Evolutionary conservation across 1,140 invertebrate species (phyloP).

Genomic region (Eumaeus atala): DNA sequence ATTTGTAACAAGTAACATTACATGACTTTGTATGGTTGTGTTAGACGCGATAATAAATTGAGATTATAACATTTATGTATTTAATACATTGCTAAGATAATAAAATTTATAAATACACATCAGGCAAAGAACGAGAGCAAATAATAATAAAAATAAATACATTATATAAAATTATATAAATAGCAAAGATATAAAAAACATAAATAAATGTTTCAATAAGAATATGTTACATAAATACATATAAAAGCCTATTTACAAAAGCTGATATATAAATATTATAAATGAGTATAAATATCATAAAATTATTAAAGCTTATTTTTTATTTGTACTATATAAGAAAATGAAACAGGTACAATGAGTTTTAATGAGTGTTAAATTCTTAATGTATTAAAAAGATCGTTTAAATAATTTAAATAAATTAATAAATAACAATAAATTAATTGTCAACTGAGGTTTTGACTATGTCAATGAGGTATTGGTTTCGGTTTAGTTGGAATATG

Average conservation of each 20-base stretch:
- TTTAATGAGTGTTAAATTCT: constrained; percentile 34
- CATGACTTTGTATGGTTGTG: constrained; percentile 14
- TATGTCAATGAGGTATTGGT: no score
- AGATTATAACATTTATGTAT: constrained; percentile 9
- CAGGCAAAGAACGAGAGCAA: constrained; percentile 17
- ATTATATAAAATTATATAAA: constrained; percentile 25
- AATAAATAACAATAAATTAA: constrained; percentile 67
- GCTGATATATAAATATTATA: constrained; percentile 3
- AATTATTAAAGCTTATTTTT: constrained; percentile 54
- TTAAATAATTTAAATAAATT: constrained; percentile 66
- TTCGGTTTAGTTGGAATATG: constrained; percentile 64
- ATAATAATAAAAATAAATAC: constrained; percentile 23
- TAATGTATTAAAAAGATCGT: constrained; percentile 25
- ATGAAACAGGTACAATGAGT: constrained; percentile 60
- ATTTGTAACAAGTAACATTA: constrained; percentile 17
- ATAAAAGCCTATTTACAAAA: constrained; percentile 12
- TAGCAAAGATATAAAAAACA: constrained; percentile 43
- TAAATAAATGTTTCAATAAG: constrained; percentile 52
- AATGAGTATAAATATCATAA: constrained; percentile 29
- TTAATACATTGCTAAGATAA: neutral
- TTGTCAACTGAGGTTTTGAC: constrained; percentile 29
- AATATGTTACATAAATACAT: constrained; percentile 18
- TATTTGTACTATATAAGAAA: constrained; percentile 54
- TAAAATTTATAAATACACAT: neutral
- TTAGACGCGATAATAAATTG: constrained; percentile 4